Conservation (phyloP, 1,140 invertebrate genomes). For the Diachasmimorpha longicaudata region DNA sequence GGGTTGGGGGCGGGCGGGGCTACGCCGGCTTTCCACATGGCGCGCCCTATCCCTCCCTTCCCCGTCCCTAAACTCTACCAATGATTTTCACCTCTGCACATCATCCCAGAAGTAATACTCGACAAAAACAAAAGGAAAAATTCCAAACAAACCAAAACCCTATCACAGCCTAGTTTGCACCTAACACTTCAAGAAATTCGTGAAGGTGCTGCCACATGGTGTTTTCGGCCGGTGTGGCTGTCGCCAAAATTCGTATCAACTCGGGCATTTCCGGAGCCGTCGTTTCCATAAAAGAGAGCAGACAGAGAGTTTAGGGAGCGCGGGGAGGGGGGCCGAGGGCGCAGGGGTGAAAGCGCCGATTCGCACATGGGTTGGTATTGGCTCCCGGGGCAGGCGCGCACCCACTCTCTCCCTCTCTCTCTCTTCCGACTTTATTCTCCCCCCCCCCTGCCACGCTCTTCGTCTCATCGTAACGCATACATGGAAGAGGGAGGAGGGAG, state of each 20-base stretch:
- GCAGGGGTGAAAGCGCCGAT: conserved; percentile 15
- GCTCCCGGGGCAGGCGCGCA: conserved; percentile 59
- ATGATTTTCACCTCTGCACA: too few relatives aligned
- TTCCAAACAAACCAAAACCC: too few relatives aligned
- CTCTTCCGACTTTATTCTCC: too few relatives aligned
- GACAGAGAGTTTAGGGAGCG: neutral
- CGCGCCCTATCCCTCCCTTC: conserved; percentile 22
- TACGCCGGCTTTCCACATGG: conserved; percentile 45
- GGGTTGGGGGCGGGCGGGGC: conserved; percentile 16
- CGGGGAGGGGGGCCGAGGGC: neutral
- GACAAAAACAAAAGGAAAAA: too few relatives aligned
- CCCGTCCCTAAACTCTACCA: neutral
- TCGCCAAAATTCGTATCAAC: conserved; percentile 54
- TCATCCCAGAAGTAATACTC: too few relatives aligned
- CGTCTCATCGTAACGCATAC: neutral
- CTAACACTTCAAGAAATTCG: too few relatives aligned
- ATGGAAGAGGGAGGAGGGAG: neutral
- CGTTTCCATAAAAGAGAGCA: conserved; percentile 25
- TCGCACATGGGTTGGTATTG: conserved; percentile 64
- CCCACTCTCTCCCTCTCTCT: neutral
- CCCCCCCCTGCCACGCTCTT: neutral
- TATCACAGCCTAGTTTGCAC: too few relatives aligned
- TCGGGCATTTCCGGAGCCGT: conserved; percentile 48
- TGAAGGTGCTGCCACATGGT: conserved; percentile 52
- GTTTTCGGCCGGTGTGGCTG: conserved; percentile 24